Base-by-base conservation (phyloP, 2,797 vertebrate genomes). In the Xenentodon cancila region DNA sequence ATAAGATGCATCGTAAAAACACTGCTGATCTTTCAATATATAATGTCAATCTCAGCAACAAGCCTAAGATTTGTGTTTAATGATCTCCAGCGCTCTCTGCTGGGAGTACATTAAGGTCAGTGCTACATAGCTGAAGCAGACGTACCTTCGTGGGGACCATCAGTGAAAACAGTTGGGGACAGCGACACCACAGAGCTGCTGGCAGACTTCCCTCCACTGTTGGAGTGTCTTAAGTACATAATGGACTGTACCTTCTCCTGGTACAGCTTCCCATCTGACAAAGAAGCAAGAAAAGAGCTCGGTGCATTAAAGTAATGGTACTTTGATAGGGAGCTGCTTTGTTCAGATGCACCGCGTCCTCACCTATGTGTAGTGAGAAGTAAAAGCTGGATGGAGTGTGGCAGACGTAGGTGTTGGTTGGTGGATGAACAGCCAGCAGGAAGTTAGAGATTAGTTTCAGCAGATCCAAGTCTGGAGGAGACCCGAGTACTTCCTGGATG, bases 331-430 rank as follows among this genome's bases (percentile, higher is more conserved):
- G 50, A 64, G 1, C 7, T 9, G 43, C 60, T 40, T 27, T 12
- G 15, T 58, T 64, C 48, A 34, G 30, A 16, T 34, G 54, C 19
- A 2, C 43, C 3, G 19, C 32, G 51, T 64, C 90, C 89, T 85
- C 90, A 99, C 98, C 96, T 84, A 96, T 96, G 75, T 98, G 97
- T 56, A 99, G 84, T 5, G 96, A 96, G 90, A 99, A 99, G 91
- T 97, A 99, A 90, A 99, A 99, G 91, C 92, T 97, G 82, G 93
- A 94, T 48, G 97, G 96, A n/a, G 98, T 99, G 88, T 99, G 98
- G 89, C 97, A 99, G 71, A 98, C 95, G 0, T 98, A 99, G 84
- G 97, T 99, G 90, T 99, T 98, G 68, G 97, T 99, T 37, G 98
- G 95, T 54, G 98, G 97, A 84, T 99, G 98, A 71, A 99, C 96